These are phyloP conservation scores for Larimichthys crocea DNA, from an alignment of 2,113 vertebrate species.

Conservation along the genomic window DNA sequence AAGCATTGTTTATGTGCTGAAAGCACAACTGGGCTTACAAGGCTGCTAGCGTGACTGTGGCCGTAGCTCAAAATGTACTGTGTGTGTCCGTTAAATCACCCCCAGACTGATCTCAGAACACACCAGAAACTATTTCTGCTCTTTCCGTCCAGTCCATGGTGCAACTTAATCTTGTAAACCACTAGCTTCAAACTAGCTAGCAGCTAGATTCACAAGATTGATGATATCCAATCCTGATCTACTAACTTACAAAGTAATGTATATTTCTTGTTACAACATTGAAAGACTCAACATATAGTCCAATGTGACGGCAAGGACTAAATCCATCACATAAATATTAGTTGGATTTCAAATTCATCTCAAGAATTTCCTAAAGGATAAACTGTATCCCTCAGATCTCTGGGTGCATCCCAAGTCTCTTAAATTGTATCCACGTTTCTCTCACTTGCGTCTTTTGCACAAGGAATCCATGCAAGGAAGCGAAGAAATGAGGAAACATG, in stretches of 20 bases:
- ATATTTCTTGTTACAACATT: background rate
- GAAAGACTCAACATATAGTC: background rate
- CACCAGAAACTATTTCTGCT: no score
- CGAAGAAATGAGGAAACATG: no score
- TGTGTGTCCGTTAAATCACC: no score
- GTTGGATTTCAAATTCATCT: conserved; percentile 39
- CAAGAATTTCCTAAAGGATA: conserved; percentile 33
- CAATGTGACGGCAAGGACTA: conserved; percentile 1
- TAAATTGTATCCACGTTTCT: no score
- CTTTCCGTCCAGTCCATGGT: no score
- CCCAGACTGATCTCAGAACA: no score
- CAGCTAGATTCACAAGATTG: background rate
- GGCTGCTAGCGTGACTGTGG: no score
- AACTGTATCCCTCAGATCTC: conserved; percentile 36
- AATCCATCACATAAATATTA: conserved; percentile 13
- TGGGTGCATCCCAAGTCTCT: background rate
- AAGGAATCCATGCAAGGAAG: no score
- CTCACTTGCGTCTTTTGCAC: no score
- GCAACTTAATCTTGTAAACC: background rate
- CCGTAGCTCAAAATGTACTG: no score
- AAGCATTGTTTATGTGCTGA: no score
- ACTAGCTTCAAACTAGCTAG: background rate
- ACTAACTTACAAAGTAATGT: background rate
- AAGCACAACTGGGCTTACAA: no score
- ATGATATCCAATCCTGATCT: background rate